Base-by-base conservation (phyloP, 2,888 invertebrate genomes). In the Helobdella robusta region DNA sequence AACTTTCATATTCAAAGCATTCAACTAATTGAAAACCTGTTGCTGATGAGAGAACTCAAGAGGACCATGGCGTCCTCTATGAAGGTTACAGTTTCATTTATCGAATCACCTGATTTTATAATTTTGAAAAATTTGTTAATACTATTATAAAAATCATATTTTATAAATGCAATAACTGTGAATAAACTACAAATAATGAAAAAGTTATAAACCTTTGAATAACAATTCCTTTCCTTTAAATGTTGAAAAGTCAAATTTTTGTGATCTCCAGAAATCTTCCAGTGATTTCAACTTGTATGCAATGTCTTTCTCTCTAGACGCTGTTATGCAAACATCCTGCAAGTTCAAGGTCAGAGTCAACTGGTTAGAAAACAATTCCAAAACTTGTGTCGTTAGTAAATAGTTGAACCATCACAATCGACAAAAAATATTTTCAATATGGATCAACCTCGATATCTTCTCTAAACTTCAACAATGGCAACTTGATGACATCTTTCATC, bases 281-380 rank as follows among this genome's bases (percentile, higher is more conserved):
- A 95, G 94, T 68, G 89, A 89, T 66, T 92, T 85, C 67, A 95
- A 80, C 79, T 95, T 95, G 0, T 92, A 92, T 82, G 95, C 94
- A 68, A 95, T 95, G 75, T 95, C 95, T 77, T 92, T 91, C 77
- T 95, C 95, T 80, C 95, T 95, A 87, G 94, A 91, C 0, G 94
- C 94, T 46, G 93, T 93, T 78, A 95, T 94, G 77, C 95, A 95
- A 73, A 95, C 91, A 76, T 95, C 94, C 87, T 87, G 74, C 2
- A 69, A 34, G 46, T 30, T 46, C 20, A n/a, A 44, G 23, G 11
- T 23, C 36, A 5, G 11, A 8, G n/a, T 2, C 11, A 32, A 18
- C 20, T 4, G n/a, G 25, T 46, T 40, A 36, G 44, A 20, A 8
- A 6, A 18, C 50, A 50, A 2, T 50, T 23, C 30, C 52, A 18